Evolutionary conservation across 2,797 vertebrate species (phyloP), one percentile per base, ranked within the genome.

Genomic region (Australoheros facetus): DNA sequence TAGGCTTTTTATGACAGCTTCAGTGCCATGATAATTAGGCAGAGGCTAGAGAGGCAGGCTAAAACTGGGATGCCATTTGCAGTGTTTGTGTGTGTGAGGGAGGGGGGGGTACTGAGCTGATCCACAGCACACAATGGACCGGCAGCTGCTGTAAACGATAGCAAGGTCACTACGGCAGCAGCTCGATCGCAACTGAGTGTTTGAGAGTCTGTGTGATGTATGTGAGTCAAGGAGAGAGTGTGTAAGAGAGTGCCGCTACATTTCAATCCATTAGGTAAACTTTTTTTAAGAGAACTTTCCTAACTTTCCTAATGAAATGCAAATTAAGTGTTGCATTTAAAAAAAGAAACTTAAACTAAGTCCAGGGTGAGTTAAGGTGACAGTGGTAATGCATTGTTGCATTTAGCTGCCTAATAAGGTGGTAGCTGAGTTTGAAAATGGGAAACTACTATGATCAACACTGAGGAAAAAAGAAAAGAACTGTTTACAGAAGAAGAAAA

Each of bases 131-230:
- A 91, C 91, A 92, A 90, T 82, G 74, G 76, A 78, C 77, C 53
- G 76, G 78, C 90, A 90, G 90, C 90, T 93, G 92, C 87, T 88
- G 83, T 83, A 83, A 89, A 88, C 26, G 89, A 91, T 91, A 91
- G 91, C 83, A 79, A 89, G 90, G 89, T 88, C 84, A 69, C 75
- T 16, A 30, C 79, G 79, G 89, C 78, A 74, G 84, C 78, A 62
- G 57, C 80, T 86, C 26, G 16, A 86, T 88, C 84, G 58, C 74
- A 60, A 56, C 66, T 0, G 32, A 55, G 56, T 53, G 74, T 56
- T 71, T 7, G n/a, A 34, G 73, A 23, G 78, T 56, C 54, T 51
- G 64, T 58, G 71, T 70, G 78, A 69, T 57, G 73, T 51, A 71
- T 62, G 66, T 6, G 56, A 77, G 80, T 66, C 71, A 28, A n/a